Base-by-base conservation (phyloP, 2,888 invertebrate genomes). In the Agrotis segetum region DNA sequence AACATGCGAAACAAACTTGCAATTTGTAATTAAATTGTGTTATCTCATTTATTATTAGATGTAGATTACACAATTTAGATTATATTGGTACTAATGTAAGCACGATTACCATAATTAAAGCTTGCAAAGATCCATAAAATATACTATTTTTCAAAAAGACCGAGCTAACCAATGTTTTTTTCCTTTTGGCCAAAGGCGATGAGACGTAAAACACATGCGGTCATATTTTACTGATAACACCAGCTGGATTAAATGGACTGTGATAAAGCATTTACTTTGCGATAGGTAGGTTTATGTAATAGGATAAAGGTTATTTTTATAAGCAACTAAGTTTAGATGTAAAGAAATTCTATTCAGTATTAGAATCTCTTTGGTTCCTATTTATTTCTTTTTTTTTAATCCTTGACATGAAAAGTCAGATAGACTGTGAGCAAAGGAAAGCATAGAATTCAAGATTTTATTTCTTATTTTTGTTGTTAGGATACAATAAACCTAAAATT, bases 211-310 rank as follows among this genome's bases (percentile, higher is more conserved):
- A 71, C 63, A 64, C 34, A 53, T 44, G 19, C 56, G 66, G 58
- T 74, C 67, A 73, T 78, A 71, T 77, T 78, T 78, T 79, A 80
- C 47, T 59, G 60, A 47, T 67, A 61, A 67, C 59, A 34, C 65
- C 76, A 59, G 46, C 66, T 40, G 49, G 64, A 77, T 85, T 74
- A 77, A 82, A 79, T 80, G 70, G 44, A 9, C 21, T 53, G 58
- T 70, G 67, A 74, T 78, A 74, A 65, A 55, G 44, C 60, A 70
- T 56, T 71, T 53, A 52, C 29, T 62, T 56, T 2, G 21, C 29
- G 61, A 74, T 77, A 71, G 60, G 19, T 53, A 21, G 56, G 46
- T 58, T 63, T 68, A 50, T 50, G n/a, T 53, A 62, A 2, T 17
- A 44, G 44, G 2, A 56, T 34, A 49, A 53, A 67, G 14, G 14